These are phyloP conservation scores for Diphyllodes magnificus DNA, from an alignment of 2,113 vertebrate species.

Conservation along the genomic window DNA sequence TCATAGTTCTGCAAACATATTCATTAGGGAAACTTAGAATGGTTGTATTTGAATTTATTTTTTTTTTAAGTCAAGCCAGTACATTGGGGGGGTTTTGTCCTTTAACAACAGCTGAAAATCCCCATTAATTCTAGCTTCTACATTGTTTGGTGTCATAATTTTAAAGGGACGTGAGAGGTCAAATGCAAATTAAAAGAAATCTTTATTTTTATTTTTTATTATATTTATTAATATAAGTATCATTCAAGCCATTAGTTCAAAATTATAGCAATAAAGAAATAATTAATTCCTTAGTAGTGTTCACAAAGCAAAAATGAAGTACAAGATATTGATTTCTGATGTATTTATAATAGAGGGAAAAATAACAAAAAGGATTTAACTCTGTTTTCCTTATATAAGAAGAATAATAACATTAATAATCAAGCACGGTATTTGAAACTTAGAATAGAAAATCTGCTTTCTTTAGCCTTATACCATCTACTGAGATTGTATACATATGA, in stretches of 20 bases:
- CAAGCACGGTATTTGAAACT: background rate
- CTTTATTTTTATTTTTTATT: background rate
- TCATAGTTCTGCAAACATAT: background rate
- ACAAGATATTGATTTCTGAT: background rate
- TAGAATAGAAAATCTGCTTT: background rate
- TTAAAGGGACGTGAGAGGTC: background rate
- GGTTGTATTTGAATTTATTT: background rate
- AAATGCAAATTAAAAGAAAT: background rate
- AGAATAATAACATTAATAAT: background rate
- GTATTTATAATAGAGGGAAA: background rate
- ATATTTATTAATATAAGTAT: background rate
- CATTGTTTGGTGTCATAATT: background rate
- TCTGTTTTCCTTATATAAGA: background rate
- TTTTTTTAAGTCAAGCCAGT: background rate
- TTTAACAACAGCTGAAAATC: background rate
- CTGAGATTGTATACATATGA: background rate
- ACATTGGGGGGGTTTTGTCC: accelerated
- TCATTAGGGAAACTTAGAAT: background rate
- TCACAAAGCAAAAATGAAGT: background rate
- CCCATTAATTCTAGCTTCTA: background rate
- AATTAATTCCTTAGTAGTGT: background rate
- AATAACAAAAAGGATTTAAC: background rate
- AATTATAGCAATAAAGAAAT: background rate
- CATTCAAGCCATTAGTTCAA: background rate
- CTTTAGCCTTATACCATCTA: background rate